Percentiles rank a stretch among this genome's conserved stretches.
These are phyloP conservation scores for Himantopus leucocephalus DNA, from an alignment of 2,113 vertebrate species.

Conservation along the genomic window DNA sequence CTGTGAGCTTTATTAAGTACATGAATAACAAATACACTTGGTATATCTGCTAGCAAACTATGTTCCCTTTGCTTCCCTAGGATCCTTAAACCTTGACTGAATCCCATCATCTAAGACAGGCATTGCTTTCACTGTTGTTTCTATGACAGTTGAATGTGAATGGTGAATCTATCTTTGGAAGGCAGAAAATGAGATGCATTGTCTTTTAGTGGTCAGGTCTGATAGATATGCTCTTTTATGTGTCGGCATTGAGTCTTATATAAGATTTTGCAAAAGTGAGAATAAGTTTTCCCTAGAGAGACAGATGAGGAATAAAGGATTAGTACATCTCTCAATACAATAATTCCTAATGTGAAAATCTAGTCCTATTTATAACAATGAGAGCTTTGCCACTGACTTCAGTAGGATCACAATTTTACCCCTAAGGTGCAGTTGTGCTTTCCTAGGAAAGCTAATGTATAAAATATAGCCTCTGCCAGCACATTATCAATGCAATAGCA, in stretches of 20 bases:
- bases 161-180: background rate
- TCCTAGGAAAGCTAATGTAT: constrained; percentile 3
- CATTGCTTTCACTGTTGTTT: background rate
- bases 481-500: background rate
- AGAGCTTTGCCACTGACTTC: background rate
- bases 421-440: background rate
- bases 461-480: constrained; percentile 27
- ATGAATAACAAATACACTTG: background rate
- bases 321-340: background rate
- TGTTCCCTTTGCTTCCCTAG: background rate
- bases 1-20: background rate
- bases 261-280: constrained; percentile 7
- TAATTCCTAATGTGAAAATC: constrained; percentile 23
- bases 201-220: constrained; percentile 31
- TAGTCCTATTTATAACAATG: constrained; percentile 4
- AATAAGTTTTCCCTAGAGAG: constrained; percentile 17
- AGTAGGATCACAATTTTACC: constrained; percentile 6
- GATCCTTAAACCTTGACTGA: background rate
- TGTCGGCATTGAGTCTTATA: background rate
- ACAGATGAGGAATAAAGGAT: constrained; percentile 16
- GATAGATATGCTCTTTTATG: background rate
- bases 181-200: constrained; percentile 18
- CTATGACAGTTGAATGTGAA: background rate
- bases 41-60: background rate
- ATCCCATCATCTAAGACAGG: background rate